Evolutionary conservation across 1,140 invertebrate species (phyloP), one percentile per base, ranked within the genome.

Genomic region (Magallana ariakensis): DNA sequence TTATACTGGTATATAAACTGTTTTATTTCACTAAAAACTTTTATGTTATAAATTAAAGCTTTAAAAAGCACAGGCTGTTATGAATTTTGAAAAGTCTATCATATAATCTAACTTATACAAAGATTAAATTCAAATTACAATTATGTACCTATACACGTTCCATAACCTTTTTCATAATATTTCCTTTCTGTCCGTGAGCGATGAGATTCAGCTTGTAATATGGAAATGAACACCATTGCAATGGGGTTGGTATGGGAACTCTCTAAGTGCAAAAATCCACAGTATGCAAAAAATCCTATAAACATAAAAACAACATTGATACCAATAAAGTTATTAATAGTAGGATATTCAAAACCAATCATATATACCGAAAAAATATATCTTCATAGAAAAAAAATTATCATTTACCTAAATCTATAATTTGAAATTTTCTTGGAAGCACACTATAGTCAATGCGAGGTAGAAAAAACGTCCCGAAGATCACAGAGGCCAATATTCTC

Each of bases 381-480:
- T 13, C 6, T 60, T 11, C 11, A n/a, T 16, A 60, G 13, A 16
- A 4, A n/a, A n/a, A 60, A n/a, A n/a, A n/a, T 58, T 58, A 16
- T 11, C 19, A 16, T 33, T 58, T 84, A 92, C 91, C 91, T 82
- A 91, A 91, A 83, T 92, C 91, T 26, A 91, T 85, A 46, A 87
- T 87, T 54, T 92, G 88, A 83, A 90, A 91, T 75, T 84, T 83
- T 19, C 89, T 84, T 10, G 91, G 88, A 16, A 92, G 75, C 0
- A 87, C 90, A 84, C 91, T 91, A 87, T 88, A 86, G 86, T 92
- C 91, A 6, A 92, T 84, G 11, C 91, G 81, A 2, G 86, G 19
- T 33, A 92, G 81, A 53, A 91, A 90, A 15, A 90, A 56, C 5
- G 87, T 46, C 1, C 91, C 91, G 6, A 92, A 4, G 0, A 89